These are phyloP conservation scores for Marasmarcha lunaedactyla DNA, from an alignment of 2,888 invertebrate species.

Conservation along the genomic window DNA sequence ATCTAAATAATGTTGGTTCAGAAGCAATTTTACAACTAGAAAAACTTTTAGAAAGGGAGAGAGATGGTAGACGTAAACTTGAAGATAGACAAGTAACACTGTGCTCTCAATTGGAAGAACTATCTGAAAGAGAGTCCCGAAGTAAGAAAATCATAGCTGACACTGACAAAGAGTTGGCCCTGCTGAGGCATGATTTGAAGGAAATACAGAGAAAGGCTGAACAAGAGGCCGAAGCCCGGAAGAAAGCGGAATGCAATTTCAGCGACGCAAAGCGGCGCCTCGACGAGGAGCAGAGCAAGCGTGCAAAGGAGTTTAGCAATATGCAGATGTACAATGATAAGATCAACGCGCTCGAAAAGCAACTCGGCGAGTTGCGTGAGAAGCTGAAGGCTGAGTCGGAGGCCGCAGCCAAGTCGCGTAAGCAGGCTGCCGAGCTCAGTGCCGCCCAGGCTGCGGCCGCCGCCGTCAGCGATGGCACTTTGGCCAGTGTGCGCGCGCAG, in stretches of 20 bases:
- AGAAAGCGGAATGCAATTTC: conserved; percentile 84
- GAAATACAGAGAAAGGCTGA: conserved; percentile 91
- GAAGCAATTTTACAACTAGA: conserved; percentile 79
- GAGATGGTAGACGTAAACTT: conserved; percentile 76
- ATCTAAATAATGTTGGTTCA: conserved; percentile 71
- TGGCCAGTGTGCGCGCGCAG: conserved; percentile 81
- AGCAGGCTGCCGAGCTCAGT: conserved; percentile 87
- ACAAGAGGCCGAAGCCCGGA: conserved; percentile 83
- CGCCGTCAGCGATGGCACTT: conserved; percentile 80
- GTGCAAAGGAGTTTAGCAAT: conserved; percentile 86
- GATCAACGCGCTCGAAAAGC: conserved; percentile 87
- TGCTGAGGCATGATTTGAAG: conserved; percentile 88
- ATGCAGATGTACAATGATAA: conserved; percentile 89
- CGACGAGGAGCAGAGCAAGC: conserved; percentile 88
- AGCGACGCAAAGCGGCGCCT: conserved; percentile 86
- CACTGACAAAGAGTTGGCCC: conserved; percentile 87
- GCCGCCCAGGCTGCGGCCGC: conserved; percentile 86
- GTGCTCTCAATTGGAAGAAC: conserved; percentile 80
- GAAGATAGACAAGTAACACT: conserved; percentile 82
- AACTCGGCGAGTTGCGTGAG: conserved; percentile 87
- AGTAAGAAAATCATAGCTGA: conserved; percentile 83
- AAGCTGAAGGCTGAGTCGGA: conserved; percentile 90
- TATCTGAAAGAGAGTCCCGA: conserved; percentile 82
- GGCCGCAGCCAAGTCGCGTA: conserved; percentile 82
- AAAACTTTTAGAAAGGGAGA: conserved; percentile 80